Conservation (phyloP, 1,140 invertebrate species). For the Copidosoma floridanum region DNA sequence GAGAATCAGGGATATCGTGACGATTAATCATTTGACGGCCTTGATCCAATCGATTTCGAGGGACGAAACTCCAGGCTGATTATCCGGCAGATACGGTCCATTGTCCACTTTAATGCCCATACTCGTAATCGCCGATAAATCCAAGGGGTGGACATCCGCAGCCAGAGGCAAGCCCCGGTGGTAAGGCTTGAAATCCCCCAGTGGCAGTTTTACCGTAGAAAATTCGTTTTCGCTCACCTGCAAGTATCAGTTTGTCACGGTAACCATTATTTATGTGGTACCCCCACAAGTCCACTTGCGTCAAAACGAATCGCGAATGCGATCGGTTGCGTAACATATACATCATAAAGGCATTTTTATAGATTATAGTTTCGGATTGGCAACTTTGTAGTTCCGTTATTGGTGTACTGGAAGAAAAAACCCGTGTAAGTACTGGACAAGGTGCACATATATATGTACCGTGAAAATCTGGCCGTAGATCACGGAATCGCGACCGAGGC, state of each 20-base stretch:
- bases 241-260: too few relatives aligned
- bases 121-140: constrained; percentile 61
- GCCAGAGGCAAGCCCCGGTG: constrained; percentile 59
- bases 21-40: constrained; percentile 44
- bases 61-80: constrained; percentile 65
- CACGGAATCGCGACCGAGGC: constrained; percentile 59
- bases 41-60: constrained; percentile 68
- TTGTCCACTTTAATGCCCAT: constrained; percentile 67
- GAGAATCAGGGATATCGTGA: too few relatives aligned
- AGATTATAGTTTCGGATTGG: too few relatives aligned
- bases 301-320: too few relatives aligned
- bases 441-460: constrained; percentile 48
- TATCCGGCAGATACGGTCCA: constrained; percentile 64
- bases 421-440: too few relatives aligned
- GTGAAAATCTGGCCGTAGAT: constrained; percentile 66
- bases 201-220: constrained; percentile 55
- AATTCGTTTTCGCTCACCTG: constrained; percentile 61
- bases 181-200: constrained; percentile 64
- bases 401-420: too few relatives aligned
- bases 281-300: too few relatives aligned
- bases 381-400: too few relatives aligned
- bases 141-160: constrained; percentile 58
- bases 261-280: too few relatives aligned
- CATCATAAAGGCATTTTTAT: not conserved
- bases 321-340: too few relatives aligned